A percentile compares a stretch with the other conserved stretches of the same genome.
phyloP scores from a whole-genome alignment of 2,797 vertebrate genomes.

The Austrolebias charrua region DNA sequence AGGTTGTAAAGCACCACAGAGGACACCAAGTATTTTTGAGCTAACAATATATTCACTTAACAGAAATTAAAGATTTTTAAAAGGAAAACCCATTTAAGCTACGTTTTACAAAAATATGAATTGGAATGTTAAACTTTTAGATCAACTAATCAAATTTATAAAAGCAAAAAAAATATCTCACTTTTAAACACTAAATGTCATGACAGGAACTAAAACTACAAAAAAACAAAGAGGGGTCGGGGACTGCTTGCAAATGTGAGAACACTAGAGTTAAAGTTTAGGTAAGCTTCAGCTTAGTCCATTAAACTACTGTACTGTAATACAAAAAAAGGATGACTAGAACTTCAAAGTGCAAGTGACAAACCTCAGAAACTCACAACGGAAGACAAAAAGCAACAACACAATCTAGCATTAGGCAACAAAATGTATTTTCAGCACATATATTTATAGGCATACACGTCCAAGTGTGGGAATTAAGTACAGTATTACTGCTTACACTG shows the following conservation, averaged over 20 bases:
- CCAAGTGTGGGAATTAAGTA: not conserved
- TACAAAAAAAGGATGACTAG: no score
- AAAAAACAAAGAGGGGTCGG: not conserved
- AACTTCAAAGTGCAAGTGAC: not conserved
- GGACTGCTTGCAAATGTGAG: not conserved
- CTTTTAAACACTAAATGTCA: constrained; percentile 1
- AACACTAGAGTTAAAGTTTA: no score
- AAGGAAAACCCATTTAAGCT: not conserved
- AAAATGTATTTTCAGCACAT: not conserved
- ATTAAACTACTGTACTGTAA: no score
- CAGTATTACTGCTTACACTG: not conserved
- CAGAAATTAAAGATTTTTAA: no score
- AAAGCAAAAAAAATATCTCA: no score
- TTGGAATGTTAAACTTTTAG: no score
- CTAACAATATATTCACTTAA: not conserved
- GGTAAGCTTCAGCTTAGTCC: no score
- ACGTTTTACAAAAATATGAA: no score
- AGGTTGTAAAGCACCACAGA: constrained; percentile 1
- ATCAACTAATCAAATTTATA: no score
- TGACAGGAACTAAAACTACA: not conserved
- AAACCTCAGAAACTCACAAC: not conserved
- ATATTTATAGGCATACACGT: not conserved
- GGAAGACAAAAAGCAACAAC: not conserved
- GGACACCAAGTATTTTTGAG: not conserved
- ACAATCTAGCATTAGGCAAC: not conserved